Evolutionary conservation across 2,888 invertebrate species (phyloP).

Genomic region (Uloborus plumipes): DNA sequence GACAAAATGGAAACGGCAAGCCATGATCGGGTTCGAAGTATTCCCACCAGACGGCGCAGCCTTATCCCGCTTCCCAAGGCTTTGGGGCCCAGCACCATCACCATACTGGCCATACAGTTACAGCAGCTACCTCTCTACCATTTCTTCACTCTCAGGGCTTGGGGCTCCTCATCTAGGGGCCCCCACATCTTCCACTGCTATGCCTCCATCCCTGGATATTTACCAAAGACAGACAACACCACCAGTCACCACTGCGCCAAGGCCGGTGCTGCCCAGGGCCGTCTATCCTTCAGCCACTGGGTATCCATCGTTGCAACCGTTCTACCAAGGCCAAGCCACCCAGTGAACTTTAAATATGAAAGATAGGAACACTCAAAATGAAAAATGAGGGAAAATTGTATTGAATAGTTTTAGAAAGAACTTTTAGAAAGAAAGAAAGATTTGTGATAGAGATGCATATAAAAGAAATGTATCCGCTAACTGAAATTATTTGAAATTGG

Average conservation of each 20-base stretch:
- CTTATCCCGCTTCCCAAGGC: slow-evolving; percentile 42
- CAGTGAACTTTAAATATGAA: slow-evolving; percentile 15
- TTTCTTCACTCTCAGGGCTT: slow-evolving; percentile 59
- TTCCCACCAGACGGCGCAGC: slow-evolving; percentile 88
- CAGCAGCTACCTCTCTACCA: slow-evolving; percentile 63
- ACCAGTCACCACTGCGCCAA: slow-evolving; percentile 10
- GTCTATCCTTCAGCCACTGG: slow-evolving; percentile 52
- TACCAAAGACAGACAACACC: slow-evolving; percentile 56
- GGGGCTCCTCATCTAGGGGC: slow-evolving; percentile 33
- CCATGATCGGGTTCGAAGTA: slow-evolving; percentile 95
- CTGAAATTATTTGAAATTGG: no score
- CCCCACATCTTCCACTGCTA: slow-evolving; percentile 19
- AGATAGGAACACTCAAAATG: no score
- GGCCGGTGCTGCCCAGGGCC: slow-evolving; percentile 57
- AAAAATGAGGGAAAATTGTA: no score
- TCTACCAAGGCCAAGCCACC: slow-evolving; percentile 56
- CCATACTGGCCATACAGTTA: slow-evolving; percentile 64
- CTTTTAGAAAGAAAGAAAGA: no score
- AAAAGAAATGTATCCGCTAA: no score
- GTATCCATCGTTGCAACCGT: slow-evolving; percentile 52
- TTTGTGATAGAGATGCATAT: no score
- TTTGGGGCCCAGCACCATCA: slow-evolving; percentile 54
- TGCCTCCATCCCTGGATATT: slow-evolving; percentile 41
- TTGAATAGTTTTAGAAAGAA: no score
- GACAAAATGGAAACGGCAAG: slow-evolving; percentile 99